phyloP scores from a whole-genome alignment of 2,113 vertebrate genomes.

The Otocyon megalotis region DNA sequence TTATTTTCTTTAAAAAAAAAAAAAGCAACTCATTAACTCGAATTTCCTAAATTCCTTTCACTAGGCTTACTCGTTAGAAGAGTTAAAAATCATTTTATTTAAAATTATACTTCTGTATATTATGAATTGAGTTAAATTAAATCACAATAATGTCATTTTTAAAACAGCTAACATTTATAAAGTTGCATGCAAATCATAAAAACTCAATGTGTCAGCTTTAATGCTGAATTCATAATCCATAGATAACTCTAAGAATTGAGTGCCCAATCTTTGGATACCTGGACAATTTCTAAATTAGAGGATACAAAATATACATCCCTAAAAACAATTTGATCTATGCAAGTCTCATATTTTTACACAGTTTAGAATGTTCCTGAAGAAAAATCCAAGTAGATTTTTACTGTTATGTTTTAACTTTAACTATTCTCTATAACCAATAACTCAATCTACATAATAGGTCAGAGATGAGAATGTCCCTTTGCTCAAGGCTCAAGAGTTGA shows the following conservation, averaged over 20 bases:
- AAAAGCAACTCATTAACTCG: not conserved
- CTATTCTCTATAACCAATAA: not conserved
- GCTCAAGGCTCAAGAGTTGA: not conserved
- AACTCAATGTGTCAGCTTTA: not conserved
- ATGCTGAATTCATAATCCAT: not conserved
- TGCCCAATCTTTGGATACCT: not conserved
- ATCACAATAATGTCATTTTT: not conserved
- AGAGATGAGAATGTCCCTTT: not conserved
- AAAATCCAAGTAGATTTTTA: not conserved
- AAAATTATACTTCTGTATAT: not conserved
- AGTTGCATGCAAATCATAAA: not conserved
- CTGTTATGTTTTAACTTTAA: not conserved
- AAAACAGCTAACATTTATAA: not conserved
- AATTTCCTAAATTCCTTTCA: not conserved
- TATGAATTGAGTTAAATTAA: not conserved
- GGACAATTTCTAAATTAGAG: not conserved
- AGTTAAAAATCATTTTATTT: constrained; percentile 1
- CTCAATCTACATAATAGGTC: not conserved
- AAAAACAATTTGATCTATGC: not conserved
- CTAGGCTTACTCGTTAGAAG: not conserved
- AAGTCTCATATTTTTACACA: not conserved
- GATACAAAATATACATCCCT: not conserved
- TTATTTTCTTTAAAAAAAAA: not conserved
- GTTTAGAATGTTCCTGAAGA: not conserved
- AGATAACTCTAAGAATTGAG: not conserved